Conservation (phyloP, 2,797 vertebrate genomes). For the Pangasius mekongensis region DNA sequence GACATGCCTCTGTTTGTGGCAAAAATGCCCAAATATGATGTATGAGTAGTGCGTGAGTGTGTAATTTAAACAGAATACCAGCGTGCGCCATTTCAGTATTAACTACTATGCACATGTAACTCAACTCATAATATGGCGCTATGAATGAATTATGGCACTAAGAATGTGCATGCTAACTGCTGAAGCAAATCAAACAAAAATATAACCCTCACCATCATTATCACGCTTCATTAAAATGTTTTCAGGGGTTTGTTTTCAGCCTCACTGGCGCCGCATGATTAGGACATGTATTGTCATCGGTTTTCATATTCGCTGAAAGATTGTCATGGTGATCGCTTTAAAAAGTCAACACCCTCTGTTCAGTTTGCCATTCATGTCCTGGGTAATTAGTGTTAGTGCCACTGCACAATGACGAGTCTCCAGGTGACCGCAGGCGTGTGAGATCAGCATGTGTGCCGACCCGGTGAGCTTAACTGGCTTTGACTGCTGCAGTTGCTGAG, state of each 20-base stretch:
- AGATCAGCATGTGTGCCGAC: conserved; percentile 46
- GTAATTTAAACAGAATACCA: background rate
- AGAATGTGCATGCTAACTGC: background rate
- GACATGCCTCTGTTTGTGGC: background rate
- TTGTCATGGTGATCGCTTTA: conserved; percentile 39
- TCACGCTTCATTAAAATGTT: conserved; percentile 28
- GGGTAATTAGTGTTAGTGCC: conserved; percentile 39
- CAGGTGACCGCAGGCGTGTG: conserved; percentile 40
- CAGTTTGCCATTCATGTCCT: conserved; percentile 35
- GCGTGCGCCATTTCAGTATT: background rate
- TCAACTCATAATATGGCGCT: no score
- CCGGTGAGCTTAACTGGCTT: conserved; percentile 41
- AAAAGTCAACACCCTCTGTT: conserved; percentile 38
- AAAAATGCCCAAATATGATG: background rate
- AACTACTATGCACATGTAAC: no score
- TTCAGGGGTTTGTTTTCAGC: conserved; percentile 20
- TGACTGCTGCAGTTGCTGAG: conserved; percentile 62
- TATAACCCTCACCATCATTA: conserved; percentile 10
- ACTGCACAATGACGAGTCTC: conserved; percentile 25
- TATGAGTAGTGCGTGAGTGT: background rate
- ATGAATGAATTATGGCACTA: background rate
- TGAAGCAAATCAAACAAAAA: background rate
- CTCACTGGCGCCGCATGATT: background rate
- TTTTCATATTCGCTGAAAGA: conserved; percentile 31
- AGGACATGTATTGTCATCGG: conserved; percentile 16